Evolutionary conservation across 2,113 vertebrate genomes (phyloP).

Genomic region (Alligator mississippiensis): DNA sequence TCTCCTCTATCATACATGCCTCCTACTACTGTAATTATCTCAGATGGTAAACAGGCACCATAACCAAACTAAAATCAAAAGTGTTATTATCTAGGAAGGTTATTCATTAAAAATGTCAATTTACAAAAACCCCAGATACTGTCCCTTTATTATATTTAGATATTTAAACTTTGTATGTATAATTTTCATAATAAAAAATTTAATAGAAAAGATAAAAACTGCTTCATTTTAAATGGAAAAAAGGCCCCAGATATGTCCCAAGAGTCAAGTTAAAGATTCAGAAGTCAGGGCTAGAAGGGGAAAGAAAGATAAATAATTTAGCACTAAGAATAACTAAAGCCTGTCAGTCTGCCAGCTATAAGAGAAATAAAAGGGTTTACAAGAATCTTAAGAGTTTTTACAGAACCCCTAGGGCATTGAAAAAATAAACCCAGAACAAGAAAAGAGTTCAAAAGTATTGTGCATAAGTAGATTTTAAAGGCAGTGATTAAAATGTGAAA

Average conservation of each 20-base stretch:
- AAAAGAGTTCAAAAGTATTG: slow-evolving; percentile 41
- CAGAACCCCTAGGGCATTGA: slow-evolving; percentile 63
- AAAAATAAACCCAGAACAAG: slow-evolving; percentile 54
- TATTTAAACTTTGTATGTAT: not conserved
- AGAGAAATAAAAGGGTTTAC: slow-evolving; percentile 70
- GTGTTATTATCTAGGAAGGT: not conserved
- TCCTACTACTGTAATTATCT: not conserved
- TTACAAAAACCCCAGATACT: not conserved
- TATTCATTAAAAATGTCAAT: not conserved
- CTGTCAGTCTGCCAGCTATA: slow-evolving; percentile 69
- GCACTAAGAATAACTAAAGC: slow-evolving; percentile 74
- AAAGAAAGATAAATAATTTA: slow-evolving; percentile 78
- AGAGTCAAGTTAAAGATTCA: slow-evolving; percentile 72
- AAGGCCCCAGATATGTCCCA: slow-evolving; percentile 25
- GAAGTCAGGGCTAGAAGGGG: slow-evolving; percentile 57
- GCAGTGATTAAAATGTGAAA: not conserved
- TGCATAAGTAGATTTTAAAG: slow-evolving; percentile 9
- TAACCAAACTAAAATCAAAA: not conserved
- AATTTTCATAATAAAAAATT: slow-evolving; percentile 48
- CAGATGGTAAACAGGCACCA: not conserved
- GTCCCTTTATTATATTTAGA: not conserved
- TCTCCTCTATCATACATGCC: not conserved
- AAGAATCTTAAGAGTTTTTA: slow-evolving; percentile 62
- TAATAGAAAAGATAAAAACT: slow-evolving; percentile 66
- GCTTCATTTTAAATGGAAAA: slow-evolving; percentile 45